Base-by-base conservation (phyloP, 2,797 vertebrate genomes). In the Sebastes steindachneri region DNA sequence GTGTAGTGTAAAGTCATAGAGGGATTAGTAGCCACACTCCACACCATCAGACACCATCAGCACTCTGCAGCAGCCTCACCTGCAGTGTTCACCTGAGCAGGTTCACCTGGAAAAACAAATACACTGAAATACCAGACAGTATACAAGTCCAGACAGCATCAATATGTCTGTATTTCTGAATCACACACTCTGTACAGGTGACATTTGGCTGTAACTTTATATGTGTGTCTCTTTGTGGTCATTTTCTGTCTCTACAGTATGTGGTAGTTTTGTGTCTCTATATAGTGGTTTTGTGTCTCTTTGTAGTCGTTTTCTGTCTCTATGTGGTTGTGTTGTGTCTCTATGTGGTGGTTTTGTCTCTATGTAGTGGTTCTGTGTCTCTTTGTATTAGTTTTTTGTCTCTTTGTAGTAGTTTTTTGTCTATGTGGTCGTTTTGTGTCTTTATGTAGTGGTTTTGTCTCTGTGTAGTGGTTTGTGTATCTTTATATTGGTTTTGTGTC, bases 1-100 rank as follows among this genome's bases (percentile, higher is more conserved):
- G 65, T 63, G 45, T 15, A 3, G 15, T 2, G 45, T 65, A 25
- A 71, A 37, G 26, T 83, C 68, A 64, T 37, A 37, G 37, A 12
- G 12, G 23, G 54, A 19, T 83, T 60, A 73, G 73, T 25, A 75
- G 58, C 45, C 75, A 67, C 51, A 28, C 70, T 57, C 35, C 35
- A 25, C 68, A 73, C 29, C 51, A 21, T 23, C 28, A 60, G 29
- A 70, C 54, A 19, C 57, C 45, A n/a, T 57, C 25, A 3, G 29
- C 72, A 37, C 72, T 53, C 64, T 31, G 41, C 65, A 60, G 67
- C 70, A 33, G 67, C 76, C 57, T 73, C 80, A 28, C n/a, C 80
- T 37, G 51, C 80, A 69, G 37, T 37, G 35, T 37, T 37, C 35
- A 37, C 35, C 35, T 37, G 35, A 51, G 45, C 31, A 23, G 33